Conservation (phyloP, 2,113 vertebrate genomes). For the Siniperca knerii region DNA sequence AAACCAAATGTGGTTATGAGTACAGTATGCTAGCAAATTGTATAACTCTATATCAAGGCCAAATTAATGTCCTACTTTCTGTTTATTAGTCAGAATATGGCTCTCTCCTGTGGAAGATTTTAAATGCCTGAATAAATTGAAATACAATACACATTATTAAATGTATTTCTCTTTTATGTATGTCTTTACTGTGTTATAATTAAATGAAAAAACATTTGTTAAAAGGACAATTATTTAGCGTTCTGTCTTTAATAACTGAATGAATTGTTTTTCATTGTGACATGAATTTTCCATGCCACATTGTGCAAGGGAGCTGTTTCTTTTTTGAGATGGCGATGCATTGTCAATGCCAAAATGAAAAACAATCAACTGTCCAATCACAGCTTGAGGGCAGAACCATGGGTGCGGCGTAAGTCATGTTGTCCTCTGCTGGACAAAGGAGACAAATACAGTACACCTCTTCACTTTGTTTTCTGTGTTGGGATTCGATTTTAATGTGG, state of each 20-base stretch:
- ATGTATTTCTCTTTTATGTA: background rate
- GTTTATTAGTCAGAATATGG: background rate
- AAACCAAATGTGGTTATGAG: background rate
- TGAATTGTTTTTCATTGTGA: too few relatives aligned
- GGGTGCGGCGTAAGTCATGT: too few relatives aligned
- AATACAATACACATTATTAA: background rate
- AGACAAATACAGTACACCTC: too few relatives aligned
- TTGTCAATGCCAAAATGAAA: too few relatives aligned
- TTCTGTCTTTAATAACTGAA: background rate
- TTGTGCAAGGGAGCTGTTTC: too few relatives aligned
- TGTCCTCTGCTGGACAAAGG: too few relatives aligned
- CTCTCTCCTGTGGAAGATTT: too few relatives aligned
- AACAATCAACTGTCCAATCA: too few relatives aligned
- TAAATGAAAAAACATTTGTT: slow-evolving; percentile 4
- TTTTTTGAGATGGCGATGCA: too few relatives aligned
- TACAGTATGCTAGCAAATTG: background rate
- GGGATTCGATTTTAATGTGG: background rate
- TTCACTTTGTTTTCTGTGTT: too few relatives aligned
- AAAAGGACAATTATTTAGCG: background rate
- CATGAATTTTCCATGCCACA: too few relatives aligned
- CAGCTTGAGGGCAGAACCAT: too few relatives aligned
- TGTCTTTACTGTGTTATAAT: background rate
- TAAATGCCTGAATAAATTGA: background rate
- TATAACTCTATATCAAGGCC: slow-evolving; percentile 9
- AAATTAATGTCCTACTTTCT: background rate